Conservation (phyloP, 2,797 vertebrate genomes). For the Gymnocypris eckloni region DNA sequence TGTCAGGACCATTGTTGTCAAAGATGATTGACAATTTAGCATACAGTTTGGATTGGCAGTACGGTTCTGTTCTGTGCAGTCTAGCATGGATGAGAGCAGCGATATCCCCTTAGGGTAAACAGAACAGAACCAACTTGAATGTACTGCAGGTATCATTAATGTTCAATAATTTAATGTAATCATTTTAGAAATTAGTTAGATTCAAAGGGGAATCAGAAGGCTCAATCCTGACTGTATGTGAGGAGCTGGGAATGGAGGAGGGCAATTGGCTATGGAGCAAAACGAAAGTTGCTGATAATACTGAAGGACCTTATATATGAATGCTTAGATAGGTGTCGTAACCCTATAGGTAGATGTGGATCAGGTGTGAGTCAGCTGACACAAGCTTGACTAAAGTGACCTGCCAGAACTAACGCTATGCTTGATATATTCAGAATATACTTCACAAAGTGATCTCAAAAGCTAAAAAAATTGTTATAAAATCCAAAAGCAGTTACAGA, state of each 20-base stretch:
- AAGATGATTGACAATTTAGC: no score
- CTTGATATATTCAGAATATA: background rate
- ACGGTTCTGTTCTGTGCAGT: background rate
- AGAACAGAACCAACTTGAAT: background rate
- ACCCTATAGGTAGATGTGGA: background rate
- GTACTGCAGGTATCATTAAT: background rate
- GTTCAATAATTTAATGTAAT: background rate
- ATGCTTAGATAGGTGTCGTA: background rate
- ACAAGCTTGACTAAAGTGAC: background rate
- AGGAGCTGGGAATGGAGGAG: background rate
- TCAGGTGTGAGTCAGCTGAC: background rate
- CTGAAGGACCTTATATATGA: background rate
- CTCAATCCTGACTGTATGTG: background rate
- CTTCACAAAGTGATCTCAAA: background rate
- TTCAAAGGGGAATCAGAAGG: background rate
- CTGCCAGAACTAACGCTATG: background rate
- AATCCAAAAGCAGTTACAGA: background rate
- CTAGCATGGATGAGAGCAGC: background rate
- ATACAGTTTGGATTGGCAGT: background rate
- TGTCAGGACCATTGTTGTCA: background rate
- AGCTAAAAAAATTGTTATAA: background rate
- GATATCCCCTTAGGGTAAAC: background rate
- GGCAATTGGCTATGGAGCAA: background rate
- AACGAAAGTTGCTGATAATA: background rate
- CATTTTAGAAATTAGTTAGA: background rate